Conservation (phyloP, 2,888 invertebrate species). For the Torymus aiolomorphi region DNA sequence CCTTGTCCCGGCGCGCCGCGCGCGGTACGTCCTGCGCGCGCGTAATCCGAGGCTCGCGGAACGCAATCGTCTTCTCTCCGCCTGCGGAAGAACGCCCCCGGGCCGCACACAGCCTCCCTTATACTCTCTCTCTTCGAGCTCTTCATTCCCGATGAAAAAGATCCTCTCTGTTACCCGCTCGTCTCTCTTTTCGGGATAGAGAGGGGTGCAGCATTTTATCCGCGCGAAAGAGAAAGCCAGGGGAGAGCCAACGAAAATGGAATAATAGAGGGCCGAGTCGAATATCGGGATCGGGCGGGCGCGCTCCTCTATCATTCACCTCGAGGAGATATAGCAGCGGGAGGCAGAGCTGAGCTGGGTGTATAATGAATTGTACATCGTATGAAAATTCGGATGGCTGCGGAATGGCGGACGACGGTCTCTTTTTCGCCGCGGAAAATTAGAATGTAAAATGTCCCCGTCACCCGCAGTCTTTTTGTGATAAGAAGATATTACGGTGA, state of each 20-base stretch:
- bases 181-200: constrained; percentile 16
- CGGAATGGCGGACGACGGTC: too few species aligned
- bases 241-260: constrained; percentile 62
- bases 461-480: too few species aligned
- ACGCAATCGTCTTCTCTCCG: neutral
- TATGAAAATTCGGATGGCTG: too few species aligned
- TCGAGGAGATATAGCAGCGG: constrained; percentile 31
- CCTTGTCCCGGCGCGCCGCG: too few species aligned
- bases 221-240: constrained; percentile 21
- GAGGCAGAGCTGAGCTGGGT: constrained; percentile 46
- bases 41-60: neutral
- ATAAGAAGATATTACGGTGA: too few species aligned
- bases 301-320: constrained; percentile 58
- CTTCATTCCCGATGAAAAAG: constrained; percentile 33
- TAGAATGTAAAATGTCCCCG: too few species aligned
- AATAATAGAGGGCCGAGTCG: constrained; percentile 63
- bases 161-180: constrained; percentile 26
- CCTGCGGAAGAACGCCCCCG: too few species aligned
- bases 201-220: constrained; percentile 23
- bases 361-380: too few species aligned
- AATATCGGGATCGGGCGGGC: constrained; percentile 60
- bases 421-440: too few species aligned
- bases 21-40: too few species aligned
- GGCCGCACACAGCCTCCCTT: neutral
- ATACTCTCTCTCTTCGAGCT: constrained; percentile 9